Base-by-base conservation (phyloP, 1,140 invertebrate genomes). In the Heliconius hewitsoni region DNA sequence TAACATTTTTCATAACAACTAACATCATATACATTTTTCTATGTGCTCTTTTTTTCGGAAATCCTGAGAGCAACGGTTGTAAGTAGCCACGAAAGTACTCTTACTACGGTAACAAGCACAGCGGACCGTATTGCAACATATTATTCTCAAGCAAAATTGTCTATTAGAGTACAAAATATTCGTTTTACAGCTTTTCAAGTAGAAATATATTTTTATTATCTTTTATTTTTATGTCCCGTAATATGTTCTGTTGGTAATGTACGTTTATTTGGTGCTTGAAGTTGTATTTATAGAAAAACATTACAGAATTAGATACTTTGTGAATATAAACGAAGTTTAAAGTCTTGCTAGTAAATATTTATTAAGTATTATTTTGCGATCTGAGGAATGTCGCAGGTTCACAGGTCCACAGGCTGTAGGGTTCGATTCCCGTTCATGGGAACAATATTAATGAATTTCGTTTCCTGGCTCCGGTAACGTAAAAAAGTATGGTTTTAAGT, bases 111-210 rank as follows among this genome's bases (percentile, higher is more conserved):
- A 66, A 66, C 60, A 66, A 66, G 60, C 60, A 30, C 60, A 16
- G 60, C 60, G 60, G 9, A 30, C 60, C 60, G 60, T 66, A 66
- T 27, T 66, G 60, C 60, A 66, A 66, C 60, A 66, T 66, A 66
- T 66, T 66, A 66, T 66, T 66, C 60, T 66, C 23, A 66, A 27
- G 60, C 60, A 66, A 66, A 66, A 66, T 66, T 66, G 60, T 66
- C 60, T 66, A 66, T 66, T 66, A 66, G 60, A 66, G 60, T 30
- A 66, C 60, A 66, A 66, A 66, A 66, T 66, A 66, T 66, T 66
- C 60, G 60, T 66, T 66, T 66, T 66, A 66, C 60, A 66, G 60
- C 60, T 66, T 66, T 66, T 66, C 60, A 66, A 66, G 60, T 66
- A 66, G 27, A 66, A 66, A 66, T 66, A 66, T 66, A 66, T 27